Evolutionary conservation across 2,888 invertebrate genomes (phyloP).

Genomic region (Pseudanteris insignis): DNA sequence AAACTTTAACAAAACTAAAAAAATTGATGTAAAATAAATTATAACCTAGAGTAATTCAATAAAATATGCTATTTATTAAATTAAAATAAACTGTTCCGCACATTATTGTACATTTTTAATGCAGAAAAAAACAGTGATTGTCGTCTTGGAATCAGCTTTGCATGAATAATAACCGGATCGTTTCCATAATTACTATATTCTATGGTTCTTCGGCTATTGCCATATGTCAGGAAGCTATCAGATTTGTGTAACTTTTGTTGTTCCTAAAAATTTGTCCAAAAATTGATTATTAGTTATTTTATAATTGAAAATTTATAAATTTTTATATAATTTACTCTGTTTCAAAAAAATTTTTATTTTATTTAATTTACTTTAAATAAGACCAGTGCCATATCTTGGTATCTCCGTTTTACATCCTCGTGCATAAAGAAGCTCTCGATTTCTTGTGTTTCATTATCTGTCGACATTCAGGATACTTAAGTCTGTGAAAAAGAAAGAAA

Average conservation of each 20-base stretch:
- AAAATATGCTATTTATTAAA: background rate
- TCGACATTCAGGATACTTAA: slow-evolving; percentile 54
- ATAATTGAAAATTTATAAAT: too few relatives aligned
- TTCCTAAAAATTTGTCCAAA: slow-evolving; percentile 55
- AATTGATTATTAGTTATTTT: too few relatives aligned
- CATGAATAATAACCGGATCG: slow-evolving; percentile 57
- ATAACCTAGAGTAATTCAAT: too few relatives aligned
- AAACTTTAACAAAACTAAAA: too few relatives aligned
- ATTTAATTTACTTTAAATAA: slow-evolving; percentile 64
- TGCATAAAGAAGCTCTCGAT: slow-evolving; percentile 49
- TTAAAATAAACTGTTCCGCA: slow-evolving; percentile 39
- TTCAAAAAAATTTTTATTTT: too few relatives aligned
- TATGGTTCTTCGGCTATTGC: slow-evolving; percentile 59
- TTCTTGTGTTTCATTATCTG: slow-evolving; percentile 57
- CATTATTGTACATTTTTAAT: slow-evolving; percentile 52
- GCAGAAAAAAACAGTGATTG: slow-evolving; percentile 40
- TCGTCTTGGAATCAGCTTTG: slow-evolving; percentile 25
- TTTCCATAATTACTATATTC: slow-evolving; percentile 64
- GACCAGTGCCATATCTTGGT: slow-evolving; percentile 60
- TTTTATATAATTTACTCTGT: too few relatives aligned
- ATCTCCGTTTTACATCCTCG: slow-evolving; percentile 59
- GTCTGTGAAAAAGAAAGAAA: slow-evolving; percentile 18
- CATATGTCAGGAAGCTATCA: slow-evolving; percentile 58
- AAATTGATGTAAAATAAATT: background rate
- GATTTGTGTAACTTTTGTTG: slow-evolving; percentile 50